Conservation (phyloP, 2,888 invertebrate genomes). For the Eupithecia pulchellata region DNA sequence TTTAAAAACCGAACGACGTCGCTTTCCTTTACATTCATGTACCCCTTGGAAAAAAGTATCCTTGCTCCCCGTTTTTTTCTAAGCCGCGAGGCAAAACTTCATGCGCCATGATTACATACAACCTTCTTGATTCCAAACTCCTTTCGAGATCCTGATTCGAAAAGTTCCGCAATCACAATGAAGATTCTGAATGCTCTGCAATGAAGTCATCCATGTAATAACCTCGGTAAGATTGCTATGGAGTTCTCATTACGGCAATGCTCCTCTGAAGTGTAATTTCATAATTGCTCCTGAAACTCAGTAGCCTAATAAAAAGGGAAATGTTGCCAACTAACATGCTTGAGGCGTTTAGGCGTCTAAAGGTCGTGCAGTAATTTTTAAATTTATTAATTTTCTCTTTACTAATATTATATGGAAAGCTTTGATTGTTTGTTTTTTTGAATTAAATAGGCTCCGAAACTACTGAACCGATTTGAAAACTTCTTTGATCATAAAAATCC, state of each 20-base stretch:
- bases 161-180: conserved; percentile 26
- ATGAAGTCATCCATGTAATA: conserved; percentile 33
- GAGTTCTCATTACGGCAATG: conserved; percentile 11
- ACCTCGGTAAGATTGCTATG: conserved; percentile 13
- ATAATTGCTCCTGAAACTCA: conserved; percentile 28
- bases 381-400: too few species aligned
- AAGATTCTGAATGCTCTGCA: too few species aligned
- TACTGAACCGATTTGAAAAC: too few species aligned
- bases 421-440: too few species aligned
- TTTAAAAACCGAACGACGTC: not conserved
- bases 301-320: not conserved
- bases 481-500: too few species aligned
- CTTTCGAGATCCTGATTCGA: conserved; percentile 16
- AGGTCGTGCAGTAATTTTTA: not conserved
- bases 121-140: conserved; percentile 1
- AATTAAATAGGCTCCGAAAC: too few species aligned
- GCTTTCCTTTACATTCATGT: not conserved
- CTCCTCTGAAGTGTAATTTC: conserved; percentile 10
- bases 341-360: not conserved
- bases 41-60: not conserved
- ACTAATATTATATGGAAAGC: too few species aligned
- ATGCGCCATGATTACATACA: not conserved
- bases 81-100: not conserved
- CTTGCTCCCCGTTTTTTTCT: not conserved
- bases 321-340: not conserved